Percentiles rank a stretch among this genome's conserved stretches.
These are phyloP conservation scores for Andinoacara biseriatus DNA, from an alignment of 2,113 vertebrate species.

Conservation along the genomic window DNA sequence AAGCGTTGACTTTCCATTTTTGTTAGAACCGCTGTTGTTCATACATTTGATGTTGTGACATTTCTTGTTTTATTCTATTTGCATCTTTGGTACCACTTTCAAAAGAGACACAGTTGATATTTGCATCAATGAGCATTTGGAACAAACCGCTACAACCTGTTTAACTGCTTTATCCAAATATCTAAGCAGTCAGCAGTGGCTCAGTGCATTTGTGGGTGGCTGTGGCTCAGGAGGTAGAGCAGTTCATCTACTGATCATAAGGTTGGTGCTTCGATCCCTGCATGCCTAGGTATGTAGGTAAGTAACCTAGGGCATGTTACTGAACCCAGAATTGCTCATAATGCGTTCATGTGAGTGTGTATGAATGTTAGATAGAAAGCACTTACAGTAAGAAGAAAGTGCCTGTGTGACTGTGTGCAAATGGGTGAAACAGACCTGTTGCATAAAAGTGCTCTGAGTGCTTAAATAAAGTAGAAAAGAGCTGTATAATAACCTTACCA, in stretches of 20 bases:
- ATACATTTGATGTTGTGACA: background rate
- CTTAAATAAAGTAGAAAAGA: background rate
- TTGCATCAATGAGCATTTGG: background rate
- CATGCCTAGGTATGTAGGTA: background rate
- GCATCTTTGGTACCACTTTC: background rate
- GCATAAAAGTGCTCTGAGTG: background rate
- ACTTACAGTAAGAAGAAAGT: background rate
- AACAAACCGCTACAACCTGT: background rate
- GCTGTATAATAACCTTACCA: background rate
- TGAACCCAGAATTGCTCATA: background rate
- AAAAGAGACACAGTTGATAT: background rate
- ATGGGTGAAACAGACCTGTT: background rate
- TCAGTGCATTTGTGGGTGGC: background rate
- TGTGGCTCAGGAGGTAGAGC: background rate
- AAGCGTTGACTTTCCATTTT: slow-evolving; percentile 8
- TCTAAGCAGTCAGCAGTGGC: background rate
- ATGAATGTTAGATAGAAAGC: background rate
- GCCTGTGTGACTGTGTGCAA: background rate
- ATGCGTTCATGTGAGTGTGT: background rate
- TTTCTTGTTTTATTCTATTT: background rate
- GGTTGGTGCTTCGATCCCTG: background rate
- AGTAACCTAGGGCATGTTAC: background rate
- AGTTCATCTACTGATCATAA: background rate
- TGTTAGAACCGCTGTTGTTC: background rate
- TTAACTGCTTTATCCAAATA: background rate